Evolutionary conservation across 2,888 invertebrate species (phyloP), one percentile per base, ranked within the genome.

Genomic region (Eilema depressum): DNA sequence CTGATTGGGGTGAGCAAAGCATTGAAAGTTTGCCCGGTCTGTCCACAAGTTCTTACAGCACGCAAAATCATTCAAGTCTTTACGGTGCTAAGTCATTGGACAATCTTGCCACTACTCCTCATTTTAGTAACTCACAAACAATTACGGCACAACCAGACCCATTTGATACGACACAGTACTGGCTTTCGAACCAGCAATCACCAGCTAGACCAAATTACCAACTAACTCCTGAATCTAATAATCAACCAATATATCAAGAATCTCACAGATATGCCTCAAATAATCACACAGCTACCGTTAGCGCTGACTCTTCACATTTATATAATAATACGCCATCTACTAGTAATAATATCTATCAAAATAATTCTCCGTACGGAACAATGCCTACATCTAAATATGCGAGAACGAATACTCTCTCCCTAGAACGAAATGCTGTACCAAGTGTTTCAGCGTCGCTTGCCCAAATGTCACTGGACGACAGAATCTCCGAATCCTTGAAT

Each of bases 401-500:
- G 7, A 91, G 85, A 77, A 82, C 86, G n/a, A 89, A 88, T 68
- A 78, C 85, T 73, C 85, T 90, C 73, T 86, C 88, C 3, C 66
- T 86, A 62, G 90, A 91, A 83, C 85, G 86, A 68, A 89, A 88
- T 62, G 47, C 63, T 68, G 70, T 78, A 12, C 83, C 87, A 2
- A 86, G 78, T 62, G 73, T 90, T 3, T 75, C 85, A 1, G 81
- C 84, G 14, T 81, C 90, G 0, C 65, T 94, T 67, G 87, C 91
- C 8, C 85, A 90, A 67, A 91, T 95, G 92, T 95, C 95, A 66
- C 85, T 95, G 73, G 95, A 95, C 81, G 95, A 95, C 76, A 89
- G 90, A 89, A 95, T 95, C 76, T 95, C 95, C 0, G 93, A 93
- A 87, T 95, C 95, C 8, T 77, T 95, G 82, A 95, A 95, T 88